A percentile compares a stretch with the other conserved stretches of the same genome.
phyloP scores from a whole-genome alignment of 2,113 vertebrate genomes.

The Trogon melanurus region DNA sequence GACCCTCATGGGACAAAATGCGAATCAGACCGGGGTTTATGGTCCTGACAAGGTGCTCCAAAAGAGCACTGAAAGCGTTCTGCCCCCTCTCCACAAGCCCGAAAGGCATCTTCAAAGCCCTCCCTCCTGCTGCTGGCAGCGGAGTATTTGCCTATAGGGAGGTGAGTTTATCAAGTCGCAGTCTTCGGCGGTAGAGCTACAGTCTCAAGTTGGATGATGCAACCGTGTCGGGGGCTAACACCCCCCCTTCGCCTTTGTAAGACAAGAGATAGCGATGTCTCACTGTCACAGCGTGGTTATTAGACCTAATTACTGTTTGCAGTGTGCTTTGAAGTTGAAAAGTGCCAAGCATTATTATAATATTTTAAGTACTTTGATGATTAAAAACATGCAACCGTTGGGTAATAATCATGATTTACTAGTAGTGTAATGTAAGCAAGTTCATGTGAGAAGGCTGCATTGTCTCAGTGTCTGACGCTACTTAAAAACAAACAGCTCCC shows the following conservation, averaged over 20 bases:
- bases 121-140: not conserved
- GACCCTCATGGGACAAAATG: not conserved
- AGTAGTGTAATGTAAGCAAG: constrained; percentile 7
- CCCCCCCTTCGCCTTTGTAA: not conserved
- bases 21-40: not conserved
- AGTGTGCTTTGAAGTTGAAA: constrained; percentile 20
- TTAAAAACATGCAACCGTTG: constrained; percentile 23
- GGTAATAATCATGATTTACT: constrained; percentile 24
- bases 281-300: constrained; percentile 36
- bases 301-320: constrained; percentile 49
- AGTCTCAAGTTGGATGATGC: not conserved
- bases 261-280: constrained; percentile 24
- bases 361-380: constrained; percentile 59
- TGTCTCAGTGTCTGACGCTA: not conserved
- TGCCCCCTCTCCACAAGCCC: not conserved
- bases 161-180: not conserved
- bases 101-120: not conserved
- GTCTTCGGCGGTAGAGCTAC: not conserved
- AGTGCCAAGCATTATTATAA: constrained; percentile 45
- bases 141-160: not conserved
- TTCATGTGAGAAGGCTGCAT: constrained; percentile 31
- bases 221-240: not conserved
- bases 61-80: not conserved
- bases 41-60: not conserved
- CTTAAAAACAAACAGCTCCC: constrained; percentile 27